These are phyloP conservation scores for Maccullochella peelii DNA, from an alignment of 2,113 vertebrate genomes.

Conservation along the genomic window DNA sequence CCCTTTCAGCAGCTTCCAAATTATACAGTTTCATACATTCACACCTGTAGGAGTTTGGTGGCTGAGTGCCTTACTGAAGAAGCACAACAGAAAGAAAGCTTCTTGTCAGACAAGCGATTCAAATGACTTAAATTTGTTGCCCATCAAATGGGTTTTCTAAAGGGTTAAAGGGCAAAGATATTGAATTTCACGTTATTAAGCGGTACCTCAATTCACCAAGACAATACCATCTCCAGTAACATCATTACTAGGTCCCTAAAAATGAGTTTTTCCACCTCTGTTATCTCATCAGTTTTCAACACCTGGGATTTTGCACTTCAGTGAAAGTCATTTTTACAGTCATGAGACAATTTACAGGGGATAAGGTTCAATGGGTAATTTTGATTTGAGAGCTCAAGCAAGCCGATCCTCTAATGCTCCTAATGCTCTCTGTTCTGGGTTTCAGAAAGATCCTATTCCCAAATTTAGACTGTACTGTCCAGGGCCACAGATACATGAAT, in stretches of 20 bases:
- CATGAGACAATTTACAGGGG: conserved; percentile 39
- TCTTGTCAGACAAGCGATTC: not conserved
- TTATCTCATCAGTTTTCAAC: conserved; percentile 15
- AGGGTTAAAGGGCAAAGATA: not conserved
- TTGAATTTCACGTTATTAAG: not conserved
- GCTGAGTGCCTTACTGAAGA: not conserved
- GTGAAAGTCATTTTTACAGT: conserved; percentile 34
- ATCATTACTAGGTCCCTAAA: not conserved
- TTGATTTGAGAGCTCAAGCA: conserved; percentile 45
- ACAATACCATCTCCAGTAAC: not conserved
- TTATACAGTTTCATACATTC: not conserved
- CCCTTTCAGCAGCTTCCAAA: not conserved
- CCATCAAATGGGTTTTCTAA: not conserved
- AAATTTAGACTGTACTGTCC: conserved; percentile 23
- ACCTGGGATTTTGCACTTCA: conserved; percentile 34
- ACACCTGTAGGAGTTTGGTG: not conserved
- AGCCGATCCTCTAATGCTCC: conserved; percentile 8
- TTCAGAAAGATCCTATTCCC: not conserved
- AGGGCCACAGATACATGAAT: conserved; percentile 10
- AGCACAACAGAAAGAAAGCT: not conserved
- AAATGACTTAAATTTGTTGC: not conserved
- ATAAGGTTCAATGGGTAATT: conserved; percentile 44
- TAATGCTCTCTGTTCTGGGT: conserved; percentile 5
- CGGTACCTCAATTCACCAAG: not conserved
- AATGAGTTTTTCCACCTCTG: conserved; percentile 8